A percentile compares a stretch with the other conserved stretches of the same genome.
These are phyloP conservation scores for Scophthalmus maximus DNA, from an alignment of 2,113 vertebrate genomes.

Conservation along the genomic window DNA sequence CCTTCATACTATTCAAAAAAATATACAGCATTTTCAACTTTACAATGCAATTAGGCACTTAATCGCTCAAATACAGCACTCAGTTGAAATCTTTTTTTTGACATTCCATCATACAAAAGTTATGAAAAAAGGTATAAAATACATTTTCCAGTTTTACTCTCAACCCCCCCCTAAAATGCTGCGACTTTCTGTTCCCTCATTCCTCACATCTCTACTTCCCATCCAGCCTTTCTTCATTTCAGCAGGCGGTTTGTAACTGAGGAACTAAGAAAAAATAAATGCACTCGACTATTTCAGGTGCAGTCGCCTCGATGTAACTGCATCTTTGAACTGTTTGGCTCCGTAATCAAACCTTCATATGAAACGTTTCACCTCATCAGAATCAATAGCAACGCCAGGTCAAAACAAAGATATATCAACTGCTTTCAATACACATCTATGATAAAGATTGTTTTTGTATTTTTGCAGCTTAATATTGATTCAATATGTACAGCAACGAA, in stretches of 20 bases:
- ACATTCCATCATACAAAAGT: constrained; percentile 5
- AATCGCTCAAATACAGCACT: constrained; percentile 37
- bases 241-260: background rate
- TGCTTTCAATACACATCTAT: constrained; percentile 27
- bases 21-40: background rate
- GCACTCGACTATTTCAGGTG: constrained; percentile 1
- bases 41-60: constrained; percentile 33
- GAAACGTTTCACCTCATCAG: background rate
- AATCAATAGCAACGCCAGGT: constrained; percentile 31
- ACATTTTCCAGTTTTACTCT: constrained; percentile 40
- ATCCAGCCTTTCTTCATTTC: constrained; percentile 24
- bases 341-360: constrained; percentile 6
- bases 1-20: constrained; percentile 29
- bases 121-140: constrained; percentile 34
- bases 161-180: background rate
- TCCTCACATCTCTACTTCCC: background rate
- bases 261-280: background rate
- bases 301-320: background rate
- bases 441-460: constrained; percentile 20
- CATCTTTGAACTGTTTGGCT: background rate
- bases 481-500: constrained; percentile 73
- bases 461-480: constrained; percentile 67
- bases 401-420: constrained; percentile 32
- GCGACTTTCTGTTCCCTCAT: background rate
- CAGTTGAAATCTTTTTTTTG: background rate